Conservation (phyloP, 2,113 vertebrate species). For the Anarhynchus alexandrinus region DNA sequence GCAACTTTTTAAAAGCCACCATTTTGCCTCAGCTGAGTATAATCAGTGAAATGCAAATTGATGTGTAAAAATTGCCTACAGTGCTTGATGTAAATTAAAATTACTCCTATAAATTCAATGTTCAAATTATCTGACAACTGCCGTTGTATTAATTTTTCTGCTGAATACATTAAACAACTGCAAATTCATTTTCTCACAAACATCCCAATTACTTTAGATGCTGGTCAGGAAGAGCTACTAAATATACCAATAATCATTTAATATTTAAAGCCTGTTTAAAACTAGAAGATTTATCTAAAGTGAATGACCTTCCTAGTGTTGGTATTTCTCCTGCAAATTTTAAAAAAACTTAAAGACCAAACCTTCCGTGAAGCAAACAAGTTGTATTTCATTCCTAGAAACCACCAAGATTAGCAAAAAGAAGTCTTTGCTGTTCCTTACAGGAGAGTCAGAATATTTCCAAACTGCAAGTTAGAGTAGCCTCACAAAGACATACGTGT, state of each 20-base stretch:
- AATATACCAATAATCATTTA: constrained; percentile 15
- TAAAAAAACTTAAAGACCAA: background rate
- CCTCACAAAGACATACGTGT: background rate
- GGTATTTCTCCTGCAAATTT: background rate
- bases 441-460: background rate
- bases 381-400: background rate
- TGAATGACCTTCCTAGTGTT: background rate
- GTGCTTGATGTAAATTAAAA: constrained; percentile 59
- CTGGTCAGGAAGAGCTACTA: constrained; percentile 18
- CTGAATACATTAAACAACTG: constrained; percentile 44
- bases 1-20: background rate
- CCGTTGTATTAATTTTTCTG: constrained; percentile 46
- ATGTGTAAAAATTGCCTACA: constrained; percentile 21
- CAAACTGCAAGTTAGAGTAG: background rate
- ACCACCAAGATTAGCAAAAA: background rate
- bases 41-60: constrained; percentile 50
- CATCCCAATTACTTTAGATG: constrained; percentile 45
- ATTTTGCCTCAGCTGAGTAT: background rate
- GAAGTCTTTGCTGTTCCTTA: background rate
- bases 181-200: constrained; percentile 54
- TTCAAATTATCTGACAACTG: constrained; percentile 58
- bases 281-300: constrained; percentile 6
- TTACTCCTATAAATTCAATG: constrained; percentile 31
- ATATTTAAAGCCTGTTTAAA: constrained; percentile 51
- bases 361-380: background rate